Percentiles rank a stretch among this genome's conserved stretches.
Conservation (phyloP, 2,888 invertebrate species). For the Philereme vetulata region DNA sequence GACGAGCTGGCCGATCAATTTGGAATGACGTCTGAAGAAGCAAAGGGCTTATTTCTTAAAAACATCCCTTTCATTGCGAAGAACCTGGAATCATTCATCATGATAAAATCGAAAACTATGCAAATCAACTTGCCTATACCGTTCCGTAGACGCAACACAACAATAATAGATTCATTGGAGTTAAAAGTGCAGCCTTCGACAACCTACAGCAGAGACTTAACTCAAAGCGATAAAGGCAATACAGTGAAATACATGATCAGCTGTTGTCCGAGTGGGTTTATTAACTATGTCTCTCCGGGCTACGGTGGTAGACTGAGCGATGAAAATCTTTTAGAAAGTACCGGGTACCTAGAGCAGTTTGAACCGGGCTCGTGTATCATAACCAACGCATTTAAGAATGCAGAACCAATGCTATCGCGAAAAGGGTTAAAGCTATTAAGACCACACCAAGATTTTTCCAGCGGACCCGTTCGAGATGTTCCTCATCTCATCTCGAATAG, state of each 20-base stretch:
- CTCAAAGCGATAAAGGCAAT: constrained; percentile 8
- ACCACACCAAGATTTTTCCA: background rate
- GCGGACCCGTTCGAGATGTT: background rate
- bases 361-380: constrained; percentile 1
- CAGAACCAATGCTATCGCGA: background rate
- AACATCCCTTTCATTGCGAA: constrained; percentile 1
- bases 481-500: background rate
- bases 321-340: constrained; percentile 4
- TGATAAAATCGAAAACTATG: background rate
- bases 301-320: constrained; percentile 8
- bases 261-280: constrained; percentile 2
- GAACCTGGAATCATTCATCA: background rate
- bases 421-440: constrained; percentile 1
- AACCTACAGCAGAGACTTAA: background rate
- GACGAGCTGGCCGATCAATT: constrained; percentile 15
- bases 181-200: constrained; percentile 2
- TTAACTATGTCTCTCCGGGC: constrained; percentile 12
- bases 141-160: background rate
- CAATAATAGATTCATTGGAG: constrained; percentile 3
- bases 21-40: background rate
- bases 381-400: constrained; percentile 1
- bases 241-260: constrained; percentile 12
- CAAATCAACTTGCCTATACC: background rate
- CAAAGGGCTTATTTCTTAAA: background rate
- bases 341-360: constrained; percentile 3